phyloP scores from a whole-genome alignment of 2,797 vertebrate genomes.

The Vespertilio murinus region DNA sequence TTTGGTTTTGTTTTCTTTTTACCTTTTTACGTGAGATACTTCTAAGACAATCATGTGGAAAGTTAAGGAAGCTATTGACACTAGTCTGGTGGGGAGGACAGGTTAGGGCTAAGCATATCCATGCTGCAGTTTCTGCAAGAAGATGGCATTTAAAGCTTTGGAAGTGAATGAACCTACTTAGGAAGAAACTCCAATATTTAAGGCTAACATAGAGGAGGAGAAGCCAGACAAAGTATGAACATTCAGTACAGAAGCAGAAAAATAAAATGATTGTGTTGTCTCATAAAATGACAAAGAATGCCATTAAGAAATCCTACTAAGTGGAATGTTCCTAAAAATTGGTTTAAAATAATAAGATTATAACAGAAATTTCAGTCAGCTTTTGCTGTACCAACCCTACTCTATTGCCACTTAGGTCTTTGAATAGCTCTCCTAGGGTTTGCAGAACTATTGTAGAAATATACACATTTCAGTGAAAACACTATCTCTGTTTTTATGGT shows the following conservation, averaged over 20 bases:
- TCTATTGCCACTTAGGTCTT: neutral
- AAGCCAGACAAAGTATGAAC: neutral
- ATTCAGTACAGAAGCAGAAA: neutral
- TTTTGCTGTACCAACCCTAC: neutral
- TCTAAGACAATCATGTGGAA: neutral
- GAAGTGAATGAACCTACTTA: neutral
- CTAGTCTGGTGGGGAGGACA: neutral
- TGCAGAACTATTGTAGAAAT: neutral
- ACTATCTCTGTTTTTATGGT: neutral
- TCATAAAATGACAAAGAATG: neutral
- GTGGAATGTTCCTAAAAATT: neutral
- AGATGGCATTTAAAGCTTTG: neutral
- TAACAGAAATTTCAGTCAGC: neutral
- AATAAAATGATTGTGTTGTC: neutral
- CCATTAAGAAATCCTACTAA: neutral
- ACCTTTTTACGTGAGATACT: neutral
- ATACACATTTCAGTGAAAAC: neutral
- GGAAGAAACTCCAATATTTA: neutral
- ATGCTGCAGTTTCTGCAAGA: neutral
- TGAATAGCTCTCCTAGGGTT: neutral
- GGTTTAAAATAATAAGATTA: neutral
- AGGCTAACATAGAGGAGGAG: neutral
- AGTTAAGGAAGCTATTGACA: neutral
- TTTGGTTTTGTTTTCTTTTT: neutral
- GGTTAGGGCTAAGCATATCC: rapidly evolving